Percentiles rank a stretch among this genome's conserved stretches.
phyloP scores from a whole-genome alignment of 2,888 invertebrate species.

The Sphaerophoria rueppellii region DNA sequence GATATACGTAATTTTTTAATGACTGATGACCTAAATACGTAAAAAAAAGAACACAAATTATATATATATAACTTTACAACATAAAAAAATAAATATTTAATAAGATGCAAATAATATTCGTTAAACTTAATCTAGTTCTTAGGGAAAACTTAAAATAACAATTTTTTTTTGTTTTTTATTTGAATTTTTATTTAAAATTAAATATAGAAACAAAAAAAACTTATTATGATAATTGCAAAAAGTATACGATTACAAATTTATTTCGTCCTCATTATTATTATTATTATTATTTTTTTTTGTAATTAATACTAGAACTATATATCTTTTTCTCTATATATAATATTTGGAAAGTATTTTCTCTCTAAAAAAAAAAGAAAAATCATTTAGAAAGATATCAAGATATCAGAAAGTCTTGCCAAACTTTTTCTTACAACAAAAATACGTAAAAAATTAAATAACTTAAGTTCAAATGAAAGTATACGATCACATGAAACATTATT shows the following conservation, averaged over 20 bases:
- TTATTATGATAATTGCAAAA: constrained; percentile 41
- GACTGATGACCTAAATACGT: constrained; percentile 75
- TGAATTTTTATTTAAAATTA: constrained; percentile 55
- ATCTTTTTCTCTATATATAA: constrained; percentile 42
- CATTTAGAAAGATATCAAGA: constrained; percentile 50
- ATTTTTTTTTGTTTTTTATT: constrained; percentile 51
- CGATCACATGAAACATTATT: constrained; percentile 77
- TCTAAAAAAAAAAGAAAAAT: constrained; percentile 18
- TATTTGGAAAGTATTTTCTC: constrained; percentile 45
- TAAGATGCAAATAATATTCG: constrained; percentile 71
- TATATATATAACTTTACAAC: constrained; percentile 72
- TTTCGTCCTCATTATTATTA: constrained; percentile 66
- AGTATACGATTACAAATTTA: constrained; percentile 72
- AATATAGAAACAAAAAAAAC: constrained; percentile 53
- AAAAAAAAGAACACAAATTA: constrained; percentile 62
- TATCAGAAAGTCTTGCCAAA: constrained; percentile 72
- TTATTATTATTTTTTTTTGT: constrained; percentile 18
- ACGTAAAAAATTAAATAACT: constrained; percentile 77
- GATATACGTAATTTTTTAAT: constrained; percentile 78
- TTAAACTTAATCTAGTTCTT: constrained; percentile 71
- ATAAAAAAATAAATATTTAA: constrained; percentile 69
- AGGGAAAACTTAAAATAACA: constrained; percentile 54
- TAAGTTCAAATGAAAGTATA: constrained; percentile 83
- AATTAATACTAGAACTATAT: constrained; percentile 57
- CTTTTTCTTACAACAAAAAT: constrained; percentile 65